Percentiles rank a stretch among this genome's conserved stretches.
Evolutionary conservation across 2,888 invertebrate species (phyloP).

Genomic region (Cataglyphis albicans): DNA sequence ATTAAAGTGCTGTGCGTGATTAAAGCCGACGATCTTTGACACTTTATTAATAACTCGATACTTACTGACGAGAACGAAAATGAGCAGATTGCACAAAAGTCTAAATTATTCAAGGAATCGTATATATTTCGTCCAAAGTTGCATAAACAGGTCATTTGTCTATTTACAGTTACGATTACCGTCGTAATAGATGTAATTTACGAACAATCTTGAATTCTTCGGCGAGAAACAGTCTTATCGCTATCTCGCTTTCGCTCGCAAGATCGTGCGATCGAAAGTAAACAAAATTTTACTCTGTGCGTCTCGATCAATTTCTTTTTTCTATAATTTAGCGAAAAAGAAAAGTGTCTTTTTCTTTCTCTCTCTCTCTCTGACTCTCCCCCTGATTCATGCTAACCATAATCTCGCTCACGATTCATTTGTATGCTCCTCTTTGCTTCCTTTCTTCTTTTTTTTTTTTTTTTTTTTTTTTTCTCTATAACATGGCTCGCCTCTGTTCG

Average conservation of each 20-base stretch:
- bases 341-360: not conserved
- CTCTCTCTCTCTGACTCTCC: conserved; percentile 9
- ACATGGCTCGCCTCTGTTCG: conserved; percentile 1
- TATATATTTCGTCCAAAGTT: conserved; percentile 47
- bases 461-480: not conserved
- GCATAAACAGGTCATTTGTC: conserved; percentile 49
- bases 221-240: conserved; percentile 17
- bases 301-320: conserved; percentile 21
- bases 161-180: conserved; percentile 69
- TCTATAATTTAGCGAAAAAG: conserved; percentile 3
- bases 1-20: conserved; percentile 43
- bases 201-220: conserved; percentile 30
- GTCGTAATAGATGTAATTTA: conserved; percentile 52
- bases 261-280: conserved; percentile 26
- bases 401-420: not conserved
- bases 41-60: conserved; percentile 2
- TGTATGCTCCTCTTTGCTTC: not conserved
- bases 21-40: not conserved
- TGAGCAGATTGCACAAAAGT: conserved; percentile 29
- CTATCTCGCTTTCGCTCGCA: conserved; percentile 26
- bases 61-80: conserved; percentile 6
- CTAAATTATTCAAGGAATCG: conserved; percentile 41
- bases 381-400: conserved; percentile 17
- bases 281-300: conserved; percentile 32
- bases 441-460: not conserved